Evolutionary conservation across 1,140 invertebrate genomes (phyloP), one percentile per base, ranked within the genome.

Genomic region (Bombus haemorrhoidalis): DNA sequence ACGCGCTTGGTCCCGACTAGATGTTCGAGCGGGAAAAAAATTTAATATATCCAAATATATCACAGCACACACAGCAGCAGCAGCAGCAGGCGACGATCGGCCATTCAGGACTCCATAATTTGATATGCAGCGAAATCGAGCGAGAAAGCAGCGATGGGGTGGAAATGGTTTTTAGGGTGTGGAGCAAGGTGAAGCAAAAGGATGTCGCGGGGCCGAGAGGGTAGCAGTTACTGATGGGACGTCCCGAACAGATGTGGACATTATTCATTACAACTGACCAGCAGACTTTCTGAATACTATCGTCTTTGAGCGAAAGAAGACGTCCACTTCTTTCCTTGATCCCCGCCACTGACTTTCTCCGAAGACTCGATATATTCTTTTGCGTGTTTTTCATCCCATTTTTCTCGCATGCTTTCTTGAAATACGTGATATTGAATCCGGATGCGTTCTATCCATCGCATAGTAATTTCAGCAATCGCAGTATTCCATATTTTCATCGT

Each of bases 31-130:
- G 62, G 77, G 87, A 94, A 94, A 94, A 95, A 95, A 95, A 94
- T 95, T 94, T 95, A 95, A 95, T 95, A 95, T 94, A 95, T 95
- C 94, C 94, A 95, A 94, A 95, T 95, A 95, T 95, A 95, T 95
- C 94, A 94, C 92, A 90, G 87, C 88, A 87, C 28, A 62, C 59
- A 91, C 90, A 88, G 72, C 90, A 28, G 47, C 73, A 34, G 68
- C 69, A 92, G 93, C 94, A 94, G 94, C 93, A 92, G 94, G 94
- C 92, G 94, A 93, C 92, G 93, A 94, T 94, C 94, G 94, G 92
- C 94, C 94, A 94, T 95, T 95, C 93, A 91, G 93, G 93, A 93
- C 91, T 94, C 94, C 93, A 94, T 95, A 94, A 95, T 95, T 94
- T 94, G 93, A 95, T 95, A 94, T 95, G 94, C 94, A 94, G 92